A percentile compares a stretch with the other conserved stretches of the same genome.
These are phyloP conservation scores for Antennarius maculatus DNA, from an alignment of 2,797 vertebrate species.

Conservation along the genomic window DNA sequence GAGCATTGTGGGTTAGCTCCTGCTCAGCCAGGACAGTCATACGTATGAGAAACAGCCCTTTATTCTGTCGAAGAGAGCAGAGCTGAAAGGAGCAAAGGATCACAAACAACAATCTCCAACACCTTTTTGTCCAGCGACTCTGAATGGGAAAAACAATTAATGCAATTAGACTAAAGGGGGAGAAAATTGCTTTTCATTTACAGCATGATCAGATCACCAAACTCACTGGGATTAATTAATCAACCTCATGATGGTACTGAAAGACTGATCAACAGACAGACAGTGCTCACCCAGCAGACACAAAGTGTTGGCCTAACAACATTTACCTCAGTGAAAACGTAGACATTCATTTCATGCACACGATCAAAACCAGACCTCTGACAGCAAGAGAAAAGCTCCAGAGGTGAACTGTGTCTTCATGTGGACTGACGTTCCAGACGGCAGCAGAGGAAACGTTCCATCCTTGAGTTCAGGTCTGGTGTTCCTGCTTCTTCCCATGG, in stretches of 20 bases:
- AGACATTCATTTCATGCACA: not conserved
- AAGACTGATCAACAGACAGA: not conserved
- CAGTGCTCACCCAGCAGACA: not conserved
- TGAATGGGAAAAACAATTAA: no score
- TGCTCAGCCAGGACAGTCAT: conserved; percentile 36
- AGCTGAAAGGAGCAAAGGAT: conserved; percentile 1
- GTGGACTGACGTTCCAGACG: not conserved
- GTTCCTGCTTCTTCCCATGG: conserved; percentile 26
- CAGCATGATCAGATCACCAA: no score
- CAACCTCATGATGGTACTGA: no score
- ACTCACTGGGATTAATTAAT: no score
- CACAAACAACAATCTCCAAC: conserved; percentile 2
- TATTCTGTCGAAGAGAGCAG: conserved; percentile 12
- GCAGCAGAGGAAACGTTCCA: conserved; percentile 6
- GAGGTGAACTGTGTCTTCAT: conserved; percentile 3
- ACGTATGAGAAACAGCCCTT: conserved; percentile 38
- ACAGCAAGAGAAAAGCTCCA: not conserved
- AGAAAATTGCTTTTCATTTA: no score
- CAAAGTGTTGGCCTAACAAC: not conserved
- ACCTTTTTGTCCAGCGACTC: no score
- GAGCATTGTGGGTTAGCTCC: conserved; percentile 45
- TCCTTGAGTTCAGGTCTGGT: conserved; percentile 34
- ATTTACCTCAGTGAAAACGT: not conserved
- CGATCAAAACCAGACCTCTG: not conserved
- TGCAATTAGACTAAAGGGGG: no score